Percentiles rank a stretch among this genome's conserved stretches.
These are phyloP conservation scores for Hydrozoanthus gracilis DNA, from an alignment of 92 coral and sea anemone species.

Conservation along the genomic window DNA sequence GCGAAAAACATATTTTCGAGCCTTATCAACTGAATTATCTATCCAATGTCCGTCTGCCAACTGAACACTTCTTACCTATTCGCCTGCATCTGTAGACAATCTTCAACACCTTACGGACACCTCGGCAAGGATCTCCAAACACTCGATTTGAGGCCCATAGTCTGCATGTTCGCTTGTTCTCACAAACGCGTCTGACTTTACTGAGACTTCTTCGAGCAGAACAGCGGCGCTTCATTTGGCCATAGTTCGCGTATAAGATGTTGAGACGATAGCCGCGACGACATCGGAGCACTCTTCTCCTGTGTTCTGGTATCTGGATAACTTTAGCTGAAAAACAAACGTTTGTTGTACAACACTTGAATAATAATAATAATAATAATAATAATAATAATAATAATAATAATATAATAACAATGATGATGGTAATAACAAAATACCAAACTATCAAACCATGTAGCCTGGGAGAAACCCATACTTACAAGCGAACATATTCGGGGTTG, in stretches of 20 bases:
- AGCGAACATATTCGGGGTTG: too few relatives aligned
- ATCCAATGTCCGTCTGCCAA: neutral
- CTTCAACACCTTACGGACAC: neutral
- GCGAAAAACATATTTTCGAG: too few relatives aligned
- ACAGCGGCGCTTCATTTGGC: neutral
- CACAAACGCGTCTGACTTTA: conserved; percentile 16
- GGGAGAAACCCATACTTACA: too few relatives aligned
- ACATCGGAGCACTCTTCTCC: neutral
- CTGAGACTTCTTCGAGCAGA: neutral
- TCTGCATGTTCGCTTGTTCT: conserved; percentile 21
- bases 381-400: neutral
- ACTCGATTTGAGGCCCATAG: conserved; percentile 24
- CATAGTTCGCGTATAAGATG: conserved; percentile 21
- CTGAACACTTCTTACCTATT: neutral
- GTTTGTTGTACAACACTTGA: neutral
- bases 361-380: too few relatives aligned
- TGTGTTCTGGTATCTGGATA: conserved; percentile 6
- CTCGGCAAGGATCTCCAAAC: conserved; percentile 35
- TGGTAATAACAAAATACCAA: too few relatives aligned
- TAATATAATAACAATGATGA: neutral
- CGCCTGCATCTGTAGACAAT: conserved; percentile 38
- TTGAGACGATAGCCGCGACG: conserved; percentile 37
- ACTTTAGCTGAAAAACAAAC: conserved; percentile 18
- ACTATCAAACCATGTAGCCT: too few relatives aligned
- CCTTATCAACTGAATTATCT: neutral